Evolutionary conservation across 2,113 vertebrate species (phyloP).

Genomic region (Clinocottus analis): DNA sequence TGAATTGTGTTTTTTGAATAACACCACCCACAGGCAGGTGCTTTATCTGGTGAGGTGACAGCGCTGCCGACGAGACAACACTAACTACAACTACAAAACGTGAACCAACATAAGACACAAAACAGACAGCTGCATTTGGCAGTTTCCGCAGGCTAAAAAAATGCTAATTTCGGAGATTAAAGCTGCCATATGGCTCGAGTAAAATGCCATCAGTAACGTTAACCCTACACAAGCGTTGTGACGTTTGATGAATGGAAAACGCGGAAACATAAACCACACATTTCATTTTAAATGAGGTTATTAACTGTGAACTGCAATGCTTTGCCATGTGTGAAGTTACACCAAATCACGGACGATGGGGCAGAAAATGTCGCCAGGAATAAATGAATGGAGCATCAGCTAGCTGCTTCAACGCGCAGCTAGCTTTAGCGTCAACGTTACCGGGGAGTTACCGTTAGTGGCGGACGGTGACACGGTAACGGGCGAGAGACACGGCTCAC

Average conservation of each 20-base stretch:
- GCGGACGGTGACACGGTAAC: constrained; percentile 13
- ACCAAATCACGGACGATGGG: too few species aligned
- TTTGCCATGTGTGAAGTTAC: rapidly evolving
- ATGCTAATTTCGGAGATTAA: constrained; percentile 1
- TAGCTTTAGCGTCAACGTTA: constrained; percentile 33
- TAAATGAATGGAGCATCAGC: constrained; percentile 60
- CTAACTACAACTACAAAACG: not conserved
- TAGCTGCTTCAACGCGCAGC: constrained; percentile 26
- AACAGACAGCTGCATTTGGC: too few species aligned
- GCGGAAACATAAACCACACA: constrained; percentile 29
- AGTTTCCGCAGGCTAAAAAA: not conserved
- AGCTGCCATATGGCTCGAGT: not conserved
- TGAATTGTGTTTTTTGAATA: not conserved
- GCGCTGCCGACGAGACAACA: not conserved
- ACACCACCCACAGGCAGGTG: constrained; percentile 10
- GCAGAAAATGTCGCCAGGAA: not conserved
- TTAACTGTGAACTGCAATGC: rapidly evolving
- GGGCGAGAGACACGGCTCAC: not conserved
- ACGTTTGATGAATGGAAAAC: not conserved
- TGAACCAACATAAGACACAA: too few species aligned
- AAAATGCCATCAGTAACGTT: not conserved
- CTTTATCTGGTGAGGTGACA: constrained; percentile 32
- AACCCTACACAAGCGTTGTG: not conserved
- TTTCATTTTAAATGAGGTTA: too few species aligned
- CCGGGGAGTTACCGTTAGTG: constrained; percentile 20